Percentiles rank a stretch among this genome's conserved stretches.
phyloP scores from a whole-genome alignment of 1,140 invertebrate genomes.

The Nilaparvata lugens region DNA sequence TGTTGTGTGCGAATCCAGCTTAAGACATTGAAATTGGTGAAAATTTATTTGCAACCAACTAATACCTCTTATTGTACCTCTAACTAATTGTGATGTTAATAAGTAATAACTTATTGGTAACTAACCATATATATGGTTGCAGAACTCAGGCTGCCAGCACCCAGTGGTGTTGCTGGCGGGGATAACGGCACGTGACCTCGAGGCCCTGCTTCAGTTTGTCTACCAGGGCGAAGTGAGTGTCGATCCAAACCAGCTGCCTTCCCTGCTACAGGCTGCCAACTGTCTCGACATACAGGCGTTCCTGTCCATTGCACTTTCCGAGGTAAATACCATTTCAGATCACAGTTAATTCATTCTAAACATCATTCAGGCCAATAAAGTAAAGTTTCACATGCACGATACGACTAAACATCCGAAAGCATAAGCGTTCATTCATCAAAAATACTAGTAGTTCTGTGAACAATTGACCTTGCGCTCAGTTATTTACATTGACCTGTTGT shows the following conservation, averaged over 20 bases:
- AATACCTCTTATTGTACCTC: no score
- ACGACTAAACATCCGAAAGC: slow-evolving; percentile 36
- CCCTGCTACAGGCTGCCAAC: slow-evolving; percentile 50
- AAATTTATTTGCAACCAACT: no score
- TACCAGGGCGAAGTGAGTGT: slow-evolving; percentile 54
- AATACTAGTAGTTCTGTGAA: no score
- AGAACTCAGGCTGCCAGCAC: slow-evolving; percentile 54
- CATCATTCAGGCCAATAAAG: background rate
- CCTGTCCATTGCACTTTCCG: slow-evolving; percentile 41
- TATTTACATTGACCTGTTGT: no score
- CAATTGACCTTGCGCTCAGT: no score
- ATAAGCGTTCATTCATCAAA: no score
- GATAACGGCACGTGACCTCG: slow-evolving; percentile 48
- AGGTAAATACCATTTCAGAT: slow-evolving; percentile 34
- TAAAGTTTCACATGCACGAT: slow-evolving; percentile 19
- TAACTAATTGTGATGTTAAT: no score
- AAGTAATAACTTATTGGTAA: no score
- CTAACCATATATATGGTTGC: no score
- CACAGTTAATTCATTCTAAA: background rate
- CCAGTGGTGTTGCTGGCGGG: slow-evolving; percentile 56
- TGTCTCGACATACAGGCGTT: slow-evolving; percentile 51
- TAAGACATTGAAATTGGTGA: no score
- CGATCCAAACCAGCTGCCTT: slow-evolving; percentile 49
- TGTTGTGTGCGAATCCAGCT: no score
- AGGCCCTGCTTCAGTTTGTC: slow-evolving; percentile 51